Conservation (phyloP, 2,888 invertebrate species). For the Eupithecia subumbrata region DNA sequence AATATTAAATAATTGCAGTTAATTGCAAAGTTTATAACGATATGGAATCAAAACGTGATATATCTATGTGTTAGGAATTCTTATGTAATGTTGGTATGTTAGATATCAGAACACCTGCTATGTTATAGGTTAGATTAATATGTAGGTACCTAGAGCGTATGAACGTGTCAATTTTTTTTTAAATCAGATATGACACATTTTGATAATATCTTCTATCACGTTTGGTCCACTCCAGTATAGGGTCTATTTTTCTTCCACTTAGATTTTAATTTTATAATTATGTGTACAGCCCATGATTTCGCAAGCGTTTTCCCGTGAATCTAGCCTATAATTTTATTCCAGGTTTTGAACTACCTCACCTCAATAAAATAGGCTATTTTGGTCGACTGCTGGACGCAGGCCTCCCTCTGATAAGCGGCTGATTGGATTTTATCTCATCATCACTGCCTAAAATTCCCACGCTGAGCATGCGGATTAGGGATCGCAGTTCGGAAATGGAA, state of each 20-base stretch:
- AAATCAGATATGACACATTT: constrained; percentile 8
- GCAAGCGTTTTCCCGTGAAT: neutral
- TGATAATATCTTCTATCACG: neutral
- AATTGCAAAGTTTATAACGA: constrained; percentile 38
- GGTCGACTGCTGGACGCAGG: too few species aligned
- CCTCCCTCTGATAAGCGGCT: too few species aligned
- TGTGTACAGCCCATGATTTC: neutral
- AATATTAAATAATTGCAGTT: constrained; percentile 14
- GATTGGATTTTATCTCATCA: too few species aligned
- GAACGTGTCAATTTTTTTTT: neutral
- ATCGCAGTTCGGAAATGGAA: too few species aligned
- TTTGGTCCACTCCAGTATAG: neutral
- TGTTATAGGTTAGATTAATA: constrained; percentile 37
- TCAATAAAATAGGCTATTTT: too few species aligned
- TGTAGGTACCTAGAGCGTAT: neutral
- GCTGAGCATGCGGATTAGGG: too few species aligned
- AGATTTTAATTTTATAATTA: neutral
- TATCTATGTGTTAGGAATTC: constrained; percentile 37
- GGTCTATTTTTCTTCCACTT: neutral
- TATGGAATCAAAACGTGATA: constrained; percentile 40
- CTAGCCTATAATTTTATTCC: too few species aligned
- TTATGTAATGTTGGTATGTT: constrained; percentile 35
- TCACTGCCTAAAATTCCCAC: too few species aligned
- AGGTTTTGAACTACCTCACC: too few species aligned
- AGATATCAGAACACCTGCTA: constrained; percentile 36